Evolutionary conservation across 2,888 invertebrate species (phyloP).

Genomic region (Drosophila colorata): DNA sequence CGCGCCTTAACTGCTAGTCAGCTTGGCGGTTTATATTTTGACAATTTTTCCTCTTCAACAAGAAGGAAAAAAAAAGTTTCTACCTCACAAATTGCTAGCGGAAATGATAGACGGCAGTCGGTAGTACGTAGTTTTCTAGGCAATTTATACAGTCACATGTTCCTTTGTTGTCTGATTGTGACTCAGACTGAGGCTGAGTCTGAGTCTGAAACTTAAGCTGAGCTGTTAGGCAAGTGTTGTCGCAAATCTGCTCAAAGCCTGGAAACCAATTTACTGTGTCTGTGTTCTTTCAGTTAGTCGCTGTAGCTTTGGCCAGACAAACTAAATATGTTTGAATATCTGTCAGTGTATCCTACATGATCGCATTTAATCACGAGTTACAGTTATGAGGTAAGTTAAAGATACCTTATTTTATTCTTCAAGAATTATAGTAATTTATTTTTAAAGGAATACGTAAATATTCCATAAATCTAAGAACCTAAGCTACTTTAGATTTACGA

Average conservation of each 20-base stretch:
- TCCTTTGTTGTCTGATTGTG: conserved; percentile 66
- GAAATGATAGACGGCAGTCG: conserved; percentile 82
- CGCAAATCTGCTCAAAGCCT: conserved; percentile 44
- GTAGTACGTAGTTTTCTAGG: conserved; percentile 72
- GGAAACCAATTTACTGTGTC: conserved; percentile 48
- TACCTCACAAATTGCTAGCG: conserved; percentile 76
- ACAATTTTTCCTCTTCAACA: conserved; percentile 55
- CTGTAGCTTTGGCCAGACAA: conserved; percentile 15
- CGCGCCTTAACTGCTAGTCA: conserved; percentile 49
- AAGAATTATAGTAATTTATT: too few relatives aligned
- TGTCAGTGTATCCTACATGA: conserved; percentile 5
- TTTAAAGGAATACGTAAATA: too few relatives aligned
- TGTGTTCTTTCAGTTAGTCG: too few relatives aligned
- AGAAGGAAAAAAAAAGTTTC: conserved; percentile 19
- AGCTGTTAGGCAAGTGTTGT: conserved; percentile 27
- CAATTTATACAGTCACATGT: conserved; percentile 72
- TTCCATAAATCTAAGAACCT: background rate
- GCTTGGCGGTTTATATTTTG: conserved; percentile 73
- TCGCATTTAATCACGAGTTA: too few relatives aligned
- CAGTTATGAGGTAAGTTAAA: too few relatives aligned
- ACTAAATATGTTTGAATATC: conserved; percentile 3
- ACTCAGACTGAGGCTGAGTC: conserved; percentile 2
- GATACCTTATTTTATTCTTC: too few relatives aligned
- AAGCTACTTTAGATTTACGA: conserved; percentile 11
- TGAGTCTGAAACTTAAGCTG: conserved; percentile 5